Evolutionary conservation across 1,140 invertebrate genomes (phyloP), one percentile per base, ranked within the genome.

Genomic region (Diploscapter pachys): DNA sequence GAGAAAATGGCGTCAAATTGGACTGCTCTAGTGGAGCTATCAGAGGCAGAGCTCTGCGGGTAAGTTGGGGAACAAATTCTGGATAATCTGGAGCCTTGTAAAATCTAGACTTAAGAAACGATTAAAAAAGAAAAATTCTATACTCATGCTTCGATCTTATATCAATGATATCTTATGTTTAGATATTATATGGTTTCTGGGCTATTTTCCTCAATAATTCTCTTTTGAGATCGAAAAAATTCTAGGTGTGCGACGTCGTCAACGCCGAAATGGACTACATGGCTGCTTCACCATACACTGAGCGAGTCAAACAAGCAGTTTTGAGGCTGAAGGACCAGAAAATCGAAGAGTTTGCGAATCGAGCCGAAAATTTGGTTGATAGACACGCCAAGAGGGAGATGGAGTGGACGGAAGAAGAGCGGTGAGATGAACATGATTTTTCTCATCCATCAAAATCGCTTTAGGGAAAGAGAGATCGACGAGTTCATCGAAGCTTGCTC

Each of bases 401-500:
- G 31, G 66, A 69, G 5, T 54, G 48, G n/a, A 68, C 49, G 6
- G 66, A 68, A 5, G 48, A 52, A 8, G 66, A 68, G n/a, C 66
- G 56, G 66, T 68, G 56, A 50, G 66, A 52, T 52, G 53, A 8
- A 5, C 8, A 51, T 2, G 9, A 48, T 68, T 52, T 68, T 8
- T 31, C 8, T 52, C 57, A 53, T 31, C 31, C 31, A 31, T 55
- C 5, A 50, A 55, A 9, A 8, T 55, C 2, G 83, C 65, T 71
- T 72, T 63, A 67, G 71, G 13, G 4, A 70, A 6, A 11, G n/a
- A 8, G 75, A 72, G 68, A 65, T 55, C 54, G 97, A 98, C 88
- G 95, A 98, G 87, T 98, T 98, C 85, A 97, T 99, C 81, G 95
- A 98, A 87, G 95, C 96, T 0, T 96, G 95, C 3, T 89, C 94